phyloP scores from a whole-genome alignment of 2,888 invertebrate species.

The Metellina segmentata region DNA sequence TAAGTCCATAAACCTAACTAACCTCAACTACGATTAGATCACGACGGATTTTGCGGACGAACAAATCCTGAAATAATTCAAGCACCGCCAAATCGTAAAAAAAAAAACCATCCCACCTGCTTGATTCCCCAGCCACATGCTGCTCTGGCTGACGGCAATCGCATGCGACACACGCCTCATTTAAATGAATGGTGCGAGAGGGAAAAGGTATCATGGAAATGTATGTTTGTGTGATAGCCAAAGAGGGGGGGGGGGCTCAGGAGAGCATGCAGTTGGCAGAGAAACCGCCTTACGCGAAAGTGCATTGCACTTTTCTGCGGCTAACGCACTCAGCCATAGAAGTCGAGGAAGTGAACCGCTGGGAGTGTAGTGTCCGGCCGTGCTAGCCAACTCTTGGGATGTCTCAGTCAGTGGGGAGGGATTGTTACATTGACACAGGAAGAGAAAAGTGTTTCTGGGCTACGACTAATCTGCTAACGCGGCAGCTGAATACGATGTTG shows the following conservation, averaged over 20 bases:
- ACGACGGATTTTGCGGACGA: too few relatives aligned
- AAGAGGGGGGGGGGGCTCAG: not conserved
- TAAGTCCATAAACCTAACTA: too few relatives aligned
- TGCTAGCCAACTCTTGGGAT: slow-evolving; percentile 4
- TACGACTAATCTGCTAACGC: not conserved
- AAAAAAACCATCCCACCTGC: too few relatives aligned
- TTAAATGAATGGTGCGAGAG: not conserved
- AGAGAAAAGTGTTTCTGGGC: slow-evolving; percentile 10
- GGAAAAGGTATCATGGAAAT: slow-evolving; percentile 9
- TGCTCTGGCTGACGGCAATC: not conserved
- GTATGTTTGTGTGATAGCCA: slow-evolving; percentile 35
- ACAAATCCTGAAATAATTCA: too few relatives aligned
- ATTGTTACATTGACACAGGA: slow-evolving; percentile 55
- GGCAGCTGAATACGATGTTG: too few relatives aligned
- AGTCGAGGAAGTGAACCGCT: slow-evolving; percentile 38
- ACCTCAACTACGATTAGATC: too few relatives aligned
- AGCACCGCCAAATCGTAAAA: too few relatives aligned
- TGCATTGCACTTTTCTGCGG: slow-evolving; percentile 51
- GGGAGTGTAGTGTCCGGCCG: not conserved
- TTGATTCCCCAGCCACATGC: too few relatives aligned
- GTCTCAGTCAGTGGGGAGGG: slow-evolving; percentile 57
- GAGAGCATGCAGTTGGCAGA: slow-evolving; percentile 37
- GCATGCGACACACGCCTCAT: slow-evolving; percentile 11
- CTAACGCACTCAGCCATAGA: slow-evolving; percentile 36
- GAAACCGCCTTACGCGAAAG: slow-evolving; percentile 45